Conservation (phyloP, 2,113 vertebrate genomes). For the Rattus rattus region DNA sequence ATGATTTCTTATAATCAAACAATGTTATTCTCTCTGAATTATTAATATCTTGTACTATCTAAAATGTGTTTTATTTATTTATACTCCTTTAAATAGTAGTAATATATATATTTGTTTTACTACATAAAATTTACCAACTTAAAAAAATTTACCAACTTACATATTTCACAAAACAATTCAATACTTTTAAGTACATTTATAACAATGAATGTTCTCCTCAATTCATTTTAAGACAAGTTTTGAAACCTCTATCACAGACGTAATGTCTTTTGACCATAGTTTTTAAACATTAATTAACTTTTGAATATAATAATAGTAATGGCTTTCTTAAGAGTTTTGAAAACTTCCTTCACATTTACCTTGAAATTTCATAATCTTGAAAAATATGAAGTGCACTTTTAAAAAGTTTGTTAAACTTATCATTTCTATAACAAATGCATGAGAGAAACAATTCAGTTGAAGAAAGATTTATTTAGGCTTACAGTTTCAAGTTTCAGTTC, state of each 20-base stretch:
- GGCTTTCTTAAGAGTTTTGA: not conserved
- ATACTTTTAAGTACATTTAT: not conserved
- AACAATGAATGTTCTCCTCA: not conserved
- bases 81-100: not conserved
- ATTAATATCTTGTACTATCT: not conserved
- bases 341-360: conserved; percentile 10
- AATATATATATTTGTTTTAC: conserved; percentile 3
- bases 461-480: not conserved
- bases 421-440: not conserved
- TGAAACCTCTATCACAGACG: not conserved
- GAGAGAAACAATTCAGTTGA: not conserved
- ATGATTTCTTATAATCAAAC: conserved; percentile 30
- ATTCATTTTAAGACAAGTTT: not conserved
- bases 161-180: not conserved
- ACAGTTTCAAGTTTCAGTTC: not conserved
- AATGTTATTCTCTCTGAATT: not conserved
- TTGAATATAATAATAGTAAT: conserved; percentile 1
- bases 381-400: not conserved
- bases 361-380: conserved; percentile 17
- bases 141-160: not conserved
- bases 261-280: not conserved
- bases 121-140: not conserved
- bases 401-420: not conserved
- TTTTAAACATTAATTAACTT: conserved; percentile 35
- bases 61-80: not conserved